Percentiles rank a stretch among this genome's conserved stretches.
phyloP scores from a whole-genome alignment of 2,113 vertebrate species.

The Laticauda colubrina region DNA sequence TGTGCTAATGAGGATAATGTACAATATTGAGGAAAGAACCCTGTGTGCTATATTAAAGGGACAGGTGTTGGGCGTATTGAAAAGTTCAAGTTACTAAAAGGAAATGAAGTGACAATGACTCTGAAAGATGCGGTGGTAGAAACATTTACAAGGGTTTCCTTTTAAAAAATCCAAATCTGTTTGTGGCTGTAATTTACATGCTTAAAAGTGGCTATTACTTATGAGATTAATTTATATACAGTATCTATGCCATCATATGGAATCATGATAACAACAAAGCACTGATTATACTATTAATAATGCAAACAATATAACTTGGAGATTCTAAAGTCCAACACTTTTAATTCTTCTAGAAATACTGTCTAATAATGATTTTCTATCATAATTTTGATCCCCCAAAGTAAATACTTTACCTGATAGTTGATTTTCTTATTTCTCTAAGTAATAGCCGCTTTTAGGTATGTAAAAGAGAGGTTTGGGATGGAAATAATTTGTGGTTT shows the following conservation, averaged over 20 bases:
- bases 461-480: not conserved
- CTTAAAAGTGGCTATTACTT: constrained; percentile 29
- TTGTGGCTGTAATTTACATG: not conserved
- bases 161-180: constrained; percentile 14
- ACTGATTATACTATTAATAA: not conserved
- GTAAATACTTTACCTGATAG: not conserved
- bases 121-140: constrained; percentile 16
- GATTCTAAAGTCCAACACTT: not conserved
- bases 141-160: constrained; percentile 26
- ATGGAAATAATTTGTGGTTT: not conserved
- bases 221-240: constrained; percentile 2
- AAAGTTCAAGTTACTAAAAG: constrained; percentile 59
- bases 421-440: not conserved
- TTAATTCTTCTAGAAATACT: not conserved
- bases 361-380: not conserved
- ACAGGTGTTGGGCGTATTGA: constrained; percentile 61
- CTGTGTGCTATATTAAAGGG: constrained; percentile 65
- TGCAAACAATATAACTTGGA: not conserved
- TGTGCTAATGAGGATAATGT: constrained; percentile 71
- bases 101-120: constrained; percentile 35
- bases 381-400: not conserved
- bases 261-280: not conserved
- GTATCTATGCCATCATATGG: not conserved
- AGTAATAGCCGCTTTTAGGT: not conserved
- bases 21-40: constrained; percentile 66